Evolutionary conservation across 1,140 invertebrate genomes (phyloP).

Genomic region (Drosophila malerkotliana): DNA sequence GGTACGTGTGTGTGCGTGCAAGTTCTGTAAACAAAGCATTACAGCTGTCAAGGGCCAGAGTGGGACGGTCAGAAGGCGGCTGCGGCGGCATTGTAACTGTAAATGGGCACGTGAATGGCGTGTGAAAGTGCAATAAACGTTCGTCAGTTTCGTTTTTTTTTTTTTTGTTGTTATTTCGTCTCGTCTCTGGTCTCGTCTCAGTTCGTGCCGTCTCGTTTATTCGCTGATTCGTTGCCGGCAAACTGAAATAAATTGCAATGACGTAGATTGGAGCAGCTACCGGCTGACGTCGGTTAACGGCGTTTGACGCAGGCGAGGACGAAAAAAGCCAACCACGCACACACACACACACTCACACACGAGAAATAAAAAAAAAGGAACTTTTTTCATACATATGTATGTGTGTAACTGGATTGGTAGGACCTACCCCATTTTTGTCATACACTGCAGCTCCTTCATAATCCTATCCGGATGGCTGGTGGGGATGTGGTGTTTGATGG

Average conservation of each 20-base stretch:
- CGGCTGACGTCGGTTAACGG: constrained; percentile 67
- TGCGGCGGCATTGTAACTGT: constrained; percentile 48
- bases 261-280: constrained; percentile 57
- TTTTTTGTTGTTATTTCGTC: not conserved
- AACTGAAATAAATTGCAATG: constrained; percentile 75
- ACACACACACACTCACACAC: not conserved
- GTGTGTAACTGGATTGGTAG: not conserved
- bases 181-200: not conserved
- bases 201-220: not conserved
- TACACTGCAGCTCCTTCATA: constrained; percentile 90
- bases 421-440: constrained; percentile 90
- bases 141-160: constrained; percentile 18
- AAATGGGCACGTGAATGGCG: constrained; percentile 74
- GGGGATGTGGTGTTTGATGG: constrained; percentile 93
- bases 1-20: not conserved
- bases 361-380: too few species aligned
- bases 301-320: constrained; percentile 61
- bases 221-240: constrained; percentile 1
- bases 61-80: constrained; percentile 6
- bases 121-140: constrained; percentile 81
- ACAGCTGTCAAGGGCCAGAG: constrained; percentile 28
- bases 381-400: constrained; percentile 69
- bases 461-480: constrained; percentile 91
- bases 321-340: constrained; percentile 3
- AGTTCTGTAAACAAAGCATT: constrained; percentile 60